Evolutionary conservation across 2,888 invertebrate species (phyloP), one percentile per base, ranked within the genome.

Genomic region (Sisyra terminalis): DNA sequence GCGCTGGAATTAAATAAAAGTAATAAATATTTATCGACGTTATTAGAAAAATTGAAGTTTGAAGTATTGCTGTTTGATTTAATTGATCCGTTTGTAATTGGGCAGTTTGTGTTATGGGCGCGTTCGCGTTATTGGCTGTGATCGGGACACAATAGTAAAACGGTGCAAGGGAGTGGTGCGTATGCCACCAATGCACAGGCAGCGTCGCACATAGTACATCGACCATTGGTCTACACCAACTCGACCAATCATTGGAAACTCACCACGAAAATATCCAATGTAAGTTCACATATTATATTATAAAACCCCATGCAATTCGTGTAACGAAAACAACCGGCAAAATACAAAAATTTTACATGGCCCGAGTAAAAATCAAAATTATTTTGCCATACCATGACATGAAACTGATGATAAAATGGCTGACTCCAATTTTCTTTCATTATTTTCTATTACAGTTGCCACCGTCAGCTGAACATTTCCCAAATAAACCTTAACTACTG

Each of bases 161-260:
- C 54, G 50, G 57, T 54, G 56, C 54, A 55, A 58, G 71, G 73
- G 74, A 75, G 74, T 75, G 75, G 75, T 73, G 65, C 67, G 71
- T 70, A 70, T 71, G 71, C 74, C 76, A 75, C 75, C 75, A 78
- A 74, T 78, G 74, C 75, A 69, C 72, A 70, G 68, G 71, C 71
- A 61, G 71, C 70, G 69, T 70, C 69, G 70, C 61, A 60, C 63
- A 57, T 61, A 64, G 65, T 66, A 79, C 79, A 75, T 73, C 78
- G 79, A 71, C 79, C 80, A 80, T 81, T 80, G 78, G 79, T 78
- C 78, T 78, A 78, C 73, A 74, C 71, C 76, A 77, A 73, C 76
- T 75, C 79, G 78, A 79, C 84, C 86, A 85, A 86, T 84, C 84
- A 82, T 80, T 71, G 80, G 73, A 75, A 76, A 80, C 76, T 77